Evolutionary conservation across 2,888 invertebrate genomes (phyloP), one percentile per base, ranked within the genome.

Genomic region (Chrysolina oricalcia): DNA sequence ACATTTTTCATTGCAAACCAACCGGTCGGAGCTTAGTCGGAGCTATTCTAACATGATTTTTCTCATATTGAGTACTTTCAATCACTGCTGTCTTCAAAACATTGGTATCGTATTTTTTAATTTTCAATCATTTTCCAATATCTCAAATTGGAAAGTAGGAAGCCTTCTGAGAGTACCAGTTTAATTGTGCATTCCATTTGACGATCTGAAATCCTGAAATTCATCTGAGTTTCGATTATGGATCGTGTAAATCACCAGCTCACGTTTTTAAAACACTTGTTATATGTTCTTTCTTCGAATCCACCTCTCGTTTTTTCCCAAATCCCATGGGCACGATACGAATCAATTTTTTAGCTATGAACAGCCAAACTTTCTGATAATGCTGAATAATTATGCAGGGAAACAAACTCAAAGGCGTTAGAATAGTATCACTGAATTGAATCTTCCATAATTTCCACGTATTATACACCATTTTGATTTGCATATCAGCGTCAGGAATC

Each of bases 391-490:
- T 72, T 74, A 77, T 77, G 68, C 74, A 65, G 65, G 50, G 69
- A 46, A 66, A 67, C 75, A 78, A 69, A 66, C 43, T 70, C 27
- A 23, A 65, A 78, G 73, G 78, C 75, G 78, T 73, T 75, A 75
- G 75, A 75, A 75, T 71, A 75, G n/a, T 75, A 78, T 75, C 73
- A 72, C 62, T 48, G 46, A 43, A 63, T 69, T 48, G 73, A 53
- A 75, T 78, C 78, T 75, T 27, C 50, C 71, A 59, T 75, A 70
- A 72, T 74, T 75, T 73, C 66, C 68, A 64, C 46, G 50, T 74
- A 67, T 73, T 69, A 73, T 74, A 74, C 67, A 48, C 40, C 50
- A 40, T 59, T 67, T 71, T 23, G 56, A 56, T 74, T 74, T 74
- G 74, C 71, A 74, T 74, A 74, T 74, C 74, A n/a, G 48, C 48